Percentiles rank a stretch among this genome's conserved stretches.
Evolutionary conservation across 1,140 invertebrate genomes (phyloP).

Genomic region (Apocrypta bakeri): DNA sequence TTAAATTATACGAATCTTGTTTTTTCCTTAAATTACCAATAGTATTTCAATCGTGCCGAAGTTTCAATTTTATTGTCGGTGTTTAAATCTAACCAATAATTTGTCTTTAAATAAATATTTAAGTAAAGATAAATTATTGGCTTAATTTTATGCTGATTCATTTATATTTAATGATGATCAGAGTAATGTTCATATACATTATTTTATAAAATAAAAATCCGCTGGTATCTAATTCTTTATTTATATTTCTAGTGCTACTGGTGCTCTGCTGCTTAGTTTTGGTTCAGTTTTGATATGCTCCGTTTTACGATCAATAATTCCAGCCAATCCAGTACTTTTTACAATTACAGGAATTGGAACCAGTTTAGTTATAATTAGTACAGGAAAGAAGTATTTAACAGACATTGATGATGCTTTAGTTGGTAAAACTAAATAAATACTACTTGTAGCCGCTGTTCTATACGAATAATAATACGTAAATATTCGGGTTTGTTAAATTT

Average conservation of each 20-base stretch:
- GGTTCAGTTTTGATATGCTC: conserved; percentile 85
- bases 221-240: conserved; percentile 13
- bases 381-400: conserved; percentile 78
- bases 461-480: neutral
- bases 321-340: conserved; percentile 77
- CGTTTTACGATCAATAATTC: conserved; percentile 79
- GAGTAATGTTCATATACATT: too few relatives aligned
- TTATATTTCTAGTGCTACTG: conserved; percentile 57
- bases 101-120: too few relatives aligned
- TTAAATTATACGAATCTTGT: too few relatives aligned
- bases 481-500: neutral
- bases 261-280: conserved; percentile 81
- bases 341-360: conserved; percentile 78
- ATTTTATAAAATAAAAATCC: too few relatives aligned
- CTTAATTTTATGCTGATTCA: too few relatives aligned
- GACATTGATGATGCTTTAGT: conserved; percentile 68
- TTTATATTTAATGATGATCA: too few relatives aligned
- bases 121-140: too few relatives aligned
- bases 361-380: conserved; percentile 76
- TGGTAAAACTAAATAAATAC: neutral
- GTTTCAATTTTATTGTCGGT: too few relatives aligned
- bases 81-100: too few relatives aligned
- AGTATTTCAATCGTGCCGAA: too few relatives aligned
- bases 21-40: too few relatives aligned
- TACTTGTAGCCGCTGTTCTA: neutral